Evolutionary conservation across 1,140 invertebrate species (phyloP), one percentile per base, ranked within the genome.

Genomic region (Maniola jurtina): DNA sequence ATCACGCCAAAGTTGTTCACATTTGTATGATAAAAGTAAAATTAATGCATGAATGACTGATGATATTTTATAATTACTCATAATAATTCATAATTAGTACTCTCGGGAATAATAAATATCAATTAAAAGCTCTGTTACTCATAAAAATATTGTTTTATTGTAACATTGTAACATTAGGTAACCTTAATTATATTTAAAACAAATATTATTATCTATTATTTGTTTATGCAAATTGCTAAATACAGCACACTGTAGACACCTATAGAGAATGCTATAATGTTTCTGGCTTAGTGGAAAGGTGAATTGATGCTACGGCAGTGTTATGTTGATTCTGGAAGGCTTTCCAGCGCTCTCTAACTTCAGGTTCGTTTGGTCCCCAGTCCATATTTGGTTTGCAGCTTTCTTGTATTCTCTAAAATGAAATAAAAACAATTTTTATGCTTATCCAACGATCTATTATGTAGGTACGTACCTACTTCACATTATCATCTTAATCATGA

Each of bases 321-420:
- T 36, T 36, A 13, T 71, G 50, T 25, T 70, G 56, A 5, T 61
- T 58, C 25, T 64, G 54, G 36, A 64, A 66, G 15, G 64, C 54
- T 36, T 76, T 65, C 87, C 87, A 89, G 6, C 64, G 68, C 8
- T 64, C 62, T 11, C 80, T 73, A 11, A 83, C 73, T 11, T 83
- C 77, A 1, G 76, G 72, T 14, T 88, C 83, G 0, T 68, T 66
- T 7, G 87, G 87, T 40, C 85, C 84, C 87, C 87, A 89, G 0
- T 77, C 61, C 2, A 63, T 70, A 66, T 70, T 84, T 4, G 85
- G 77, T 6, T 60, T 72, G 59, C 83, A 83, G 48, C 63, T 79
- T 1, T 75, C 59, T 5, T 68, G 70, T 47, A 89, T 70, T 40
- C 85, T 77, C 87, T 89, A 66, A 59, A 83, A 73, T 52, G 16